Base-by-base conservation (phyloP, 2,113 vertebrate species). In the Microtus richardsoni region DNA sequence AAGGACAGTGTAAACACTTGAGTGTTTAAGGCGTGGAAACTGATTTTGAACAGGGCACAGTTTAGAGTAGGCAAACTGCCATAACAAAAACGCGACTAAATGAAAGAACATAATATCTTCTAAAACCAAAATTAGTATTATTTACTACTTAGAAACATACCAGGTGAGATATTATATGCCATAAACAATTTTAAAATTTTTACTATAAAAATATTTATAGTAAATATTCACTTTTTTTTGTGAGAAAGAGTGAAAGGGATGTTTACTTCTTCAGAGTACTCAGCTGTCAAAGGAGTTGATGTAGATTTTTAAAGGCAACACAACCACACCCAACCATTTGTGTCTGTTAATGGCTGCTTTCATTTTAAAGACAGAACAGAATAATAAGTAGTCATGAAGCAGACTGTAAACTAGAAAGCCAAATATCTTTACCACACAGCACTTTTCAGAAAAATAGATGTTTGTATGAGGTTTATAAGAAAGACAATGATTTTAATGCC, bases 381-480 rank as follows among this genome's bases (percentile, higher is more conserved):
- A 41, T 1, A 54, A 13, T 66, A 47, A 89, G 16, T 66, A 68
- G 19, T 30, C 91, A 24, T 91, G 60, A 80, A 84, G 88, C 26
- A 87, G 24, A 64, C 11, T 82, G 12, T n/a, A 26, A 83, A 36
- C 33, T 10, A 87, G 19, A 83, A 88, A 73, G 6, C 4, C 14
- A 17, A 62, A 84, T 47, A 26, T 41, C 77, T 49, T 93, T 90
- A 62, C 7, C 75, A 66, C 77, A 12, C 93, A 58, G 12, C 3
- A 22, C 19, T 22, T 71, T 85, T 28, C 13, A 33, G 70, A 21
- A 95, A 92, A 88, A 89, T 79, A 66, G 24, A 36, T 66, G 16
- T 86, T 64, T 52, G 74, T 74, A 30, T 64, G 70, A 88, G 22
- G 39, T 82, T 95, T 86, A 83, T 52, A 28, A 94, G 70, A 75